These are phyloP conservation scores for Chromobotia macracanthus DNA, from an alignment of 2,797 vertebrate species.

Conservation along the genomic window DNA sequence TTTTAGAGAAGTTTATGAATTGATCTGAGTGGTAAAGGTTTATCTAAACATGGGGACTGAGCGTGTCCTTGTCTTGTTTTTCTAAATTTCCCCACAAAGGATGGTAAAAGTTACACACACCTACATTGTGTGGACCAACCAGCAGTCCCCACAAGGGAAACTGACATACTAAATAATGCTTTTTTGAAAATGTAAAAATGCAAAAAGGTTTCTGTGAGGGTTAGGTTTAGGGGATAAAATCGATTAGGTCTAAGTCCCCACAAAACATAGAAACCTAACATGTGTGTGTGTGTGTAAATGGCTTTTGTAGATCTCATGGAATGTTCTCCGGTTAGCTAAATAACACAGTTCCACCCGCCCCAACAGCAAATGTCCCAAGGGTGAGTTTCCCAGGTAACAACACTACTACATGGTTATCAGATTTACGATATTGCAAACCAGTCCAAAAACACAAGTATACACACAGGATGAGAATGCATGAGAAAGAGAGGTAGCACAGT, in stretches of 20 bases:
- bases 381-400: constrained; percentile 56
- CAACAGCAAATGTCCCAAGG: constrained; percentile 31
- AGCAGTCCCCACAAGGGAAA: too few species aligned
- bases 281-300: constrained; percentile 21
- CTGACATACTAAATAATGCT: too few species aligned
- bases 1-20: not conserved
- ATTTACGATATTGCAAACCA: constrained; percentile 52
- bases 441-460: constrained; percentile 54
- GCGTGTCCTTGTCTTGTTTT: too few species aligned
- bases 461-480: constrained; percentile 23
- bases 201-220: too few species aligned
- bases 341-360: constrained; percentile 45
- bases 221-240: too few species aligned
- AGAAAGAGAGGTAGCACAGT: constrained; percentile 6
- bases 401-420: constrained; percentile 52
- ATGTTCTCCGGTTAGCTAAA: constrained; percentile 52
- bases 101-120: too few species aligned
- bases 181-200: too few species aligned
- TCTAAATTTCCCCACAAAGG: too few species aligned
- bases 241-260: too few species aligned
- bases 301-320: constrained; percentile 48
- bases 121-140: too few species aligned
- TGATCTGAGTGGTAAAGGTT: constrained; percentile 9
- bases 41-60: constrained; percentile 6
- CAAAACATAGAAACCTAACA: too few species aligned